A percentile compares a stretch with the other conserved stretches of the same genome.
Conservation (phyloP, 2,113 vertebrate species). For the Hydropotes inermis region DNA sequence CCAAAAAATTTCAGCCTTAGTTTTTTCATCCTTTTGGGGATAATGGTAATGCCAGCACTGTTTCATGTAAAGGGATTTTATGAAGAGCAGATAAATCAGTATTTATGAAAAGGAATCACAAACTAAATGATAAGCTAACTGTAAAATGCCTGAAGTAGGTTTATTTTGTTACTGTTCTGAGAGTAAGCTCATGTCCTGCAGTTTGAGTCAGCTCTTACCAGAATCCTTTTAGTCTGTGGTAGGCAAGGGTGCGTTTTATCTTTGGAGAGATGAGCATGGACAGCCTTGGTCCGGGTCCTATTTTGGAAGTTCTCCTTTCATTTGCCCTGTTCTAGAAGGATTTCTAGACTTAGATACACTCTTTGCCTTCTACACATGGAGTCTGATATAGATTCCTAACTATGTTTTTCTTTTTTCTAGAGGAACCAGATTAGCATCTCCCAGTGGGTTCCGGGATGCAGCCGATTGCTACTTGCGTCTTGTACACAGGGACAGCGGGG, state of each 20-base stretch:
- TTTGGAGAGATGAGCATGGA: neutral
- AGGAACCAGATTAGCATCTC: conserved; percentile 73
- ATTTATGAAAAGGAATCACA: conserved; percentile 9
- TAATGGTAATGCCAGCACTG: neutral
- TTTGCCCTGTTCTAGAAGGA: neutral
- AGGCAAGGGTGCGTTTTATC: neutral
- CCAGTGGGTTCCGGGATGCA: conserved; percentile 74
- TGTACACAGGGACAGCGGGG: conserved; percentile 57
- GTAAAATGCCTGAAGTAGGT: neutral
- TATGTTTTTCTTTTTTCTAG: conserved; percentile 71
- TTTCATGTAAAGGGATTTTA: neutral
- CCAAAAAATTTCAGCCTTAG: neutral
- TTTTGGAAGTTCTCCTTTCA: neutral
- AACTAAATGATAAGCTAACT: neutral
- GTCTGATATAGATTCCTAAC: neutral
- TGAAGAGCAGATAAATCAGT: neutral
- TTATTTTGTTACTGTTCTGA: conserved; percentile 17
- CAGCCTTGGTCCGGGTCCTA: neutral
- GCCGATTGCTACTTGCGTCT: conserved; percentile 43
- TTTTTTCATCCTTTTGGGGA: neutral
- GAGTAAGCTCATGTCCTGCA: neutral
- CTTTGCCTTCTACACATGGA: neutral
- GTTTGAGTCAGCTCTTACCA: neutral
- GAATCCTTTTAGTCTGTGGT: neutral
- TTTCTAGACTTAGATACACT: neutral